A percentile compares a stretch with the other conserved stretches of the same genome.
Conservation (phyloP, 2,113 vertebrate species). For the Paratilapia polleni region DNA sequence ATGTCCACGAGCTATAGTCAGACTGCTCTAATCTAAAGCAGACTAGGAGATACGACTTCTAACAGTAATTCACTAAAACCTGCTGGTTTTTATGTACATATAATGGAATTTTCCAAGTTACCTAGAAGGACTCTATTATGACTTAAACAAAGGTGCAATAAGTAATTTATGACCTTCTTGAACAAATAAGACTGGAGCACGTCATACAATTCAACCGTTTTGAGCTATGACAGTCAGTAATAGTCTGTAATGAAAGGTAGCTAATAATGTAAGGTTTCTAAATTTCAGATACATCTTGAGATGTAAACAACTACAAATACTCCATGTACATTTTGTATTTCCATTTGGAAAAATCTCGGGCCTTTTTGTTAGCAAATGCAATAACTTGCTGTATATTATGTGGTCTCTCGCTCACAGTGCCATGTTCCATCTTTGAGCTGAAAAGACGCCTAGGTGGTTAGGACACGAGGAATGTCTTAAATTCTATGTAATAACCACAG, state of each 20-base stretch:
- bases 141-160: not conserved
- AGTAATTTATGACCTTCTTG: not conserved
- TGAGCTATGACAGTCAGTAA: not conserved
- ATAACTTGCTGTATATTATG: not conserved
- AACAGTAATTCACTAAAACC: not conserved
- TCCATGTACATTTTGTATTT: no score
- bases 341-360: no score
- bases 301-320: not conserved
- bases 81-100: not conserved
- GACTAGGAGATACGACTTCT: not conserved
- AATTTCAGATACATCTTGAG: not conserved
- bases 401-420: not conserved
- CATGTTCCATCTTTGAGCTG: no score
- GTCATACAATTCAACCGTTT: not conserved
- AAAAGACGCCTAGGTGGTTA: not conserved
- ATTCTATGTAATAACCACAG: no score
- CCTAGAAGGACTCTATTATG: not conserved
- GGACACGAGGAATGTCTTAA: no score
- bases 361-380: no score
- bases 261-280: not conserved
- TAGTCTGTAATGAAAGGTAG: not conserved
- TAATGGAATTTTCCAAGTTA: not conserved
- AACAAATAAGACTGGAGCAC: not conserved
- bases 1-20: not conserved
- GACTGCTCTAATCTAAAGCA: not conserved